Conservation (phyloP, 2,113 vertebrate species). For the Dipodomys ordii region DNA sequence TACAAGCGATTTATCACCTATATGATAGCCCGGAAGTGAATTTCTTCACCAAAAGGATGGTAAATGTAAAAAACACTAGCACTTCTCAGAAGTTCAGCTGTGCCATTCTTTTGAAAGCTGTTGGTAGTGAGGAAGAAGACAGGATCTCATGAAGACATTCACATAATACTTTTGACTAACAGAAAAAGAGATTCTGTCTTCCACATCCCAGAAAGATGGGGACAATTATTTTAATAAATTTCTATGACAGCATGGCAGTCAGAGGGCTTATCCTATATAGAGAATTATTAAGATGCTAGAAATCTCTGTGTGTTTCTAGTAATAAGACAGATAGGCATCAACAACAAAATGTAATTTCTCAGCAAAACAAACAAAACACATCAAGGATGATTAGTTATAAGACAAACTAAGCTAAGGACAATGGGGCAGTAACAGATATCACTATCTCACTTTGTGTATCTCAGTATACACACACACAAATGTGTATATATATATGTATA, state of each 20-base stretch:
- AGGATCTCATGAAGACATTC: neutral
- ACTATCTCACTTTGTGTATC: neutral
- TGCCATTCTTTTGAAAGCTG: neutral
- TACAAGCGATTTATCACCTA: neutral
- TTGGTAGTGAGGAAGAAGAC: neutral
- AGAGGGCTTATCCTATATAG: neutral
- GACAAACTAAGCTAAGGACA: neutral
- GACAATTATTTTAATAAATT: neutral
- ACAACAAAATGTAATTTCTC: neutral
- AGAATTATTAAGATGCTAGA: neutral
- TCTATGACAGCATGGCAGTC: neutral
- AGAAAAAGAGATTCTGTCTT: neutral
- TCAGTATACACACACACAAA: neutral
- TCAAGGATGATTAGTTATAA: neutral
- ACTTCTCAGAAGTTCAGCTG: neutral
- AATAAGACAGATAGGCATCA: neutral
- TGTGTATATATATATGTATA: too few species aligned
- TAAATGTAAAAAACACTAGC: accelerated
- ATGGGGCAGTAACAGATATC: neutral
- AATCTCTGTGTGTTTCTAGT: neutral
- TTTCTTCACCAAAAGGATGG: neutral
- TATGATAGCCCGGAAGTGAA: neutral
- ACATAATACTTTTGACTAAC: neutral
- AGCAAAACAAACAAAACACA: neutral
- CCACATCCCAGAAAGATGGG: neutral